A percentile compares a stretch with the other conserved stretches of the same genome.
Evolutionary conservation across 2,888 invertebrate species (phyloP).

Genomic region (Idaea dimidiata): DNA sequence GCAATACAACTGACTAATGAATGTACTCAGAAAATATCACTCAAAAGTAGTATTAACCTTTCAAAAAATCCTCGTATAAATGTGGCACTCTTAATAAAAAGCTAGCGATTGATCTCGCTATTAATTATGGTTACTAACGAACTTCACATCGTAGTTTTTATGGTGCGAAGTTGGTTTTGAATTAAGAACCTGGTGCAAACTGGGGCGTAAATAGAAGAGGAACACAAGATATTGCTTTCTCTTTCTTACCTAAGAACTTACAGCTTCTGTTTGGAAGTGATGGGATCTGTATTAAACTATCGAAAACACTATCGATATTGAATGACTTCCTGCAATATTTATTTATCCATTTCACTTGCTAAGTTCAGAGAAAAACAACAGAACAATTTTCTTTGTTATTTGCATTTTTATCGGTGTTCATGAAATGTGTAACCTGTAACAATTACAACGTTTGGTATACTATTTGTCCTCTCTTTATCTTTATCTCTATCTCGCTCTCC

Average conservation of each 20-base stretch:
- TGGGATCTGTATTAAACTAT: background rate
- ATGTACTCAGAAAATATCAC: slow-evolving; percentile 21
- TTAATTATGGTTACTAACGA: background rate
- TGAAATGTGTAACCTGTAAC: no score
- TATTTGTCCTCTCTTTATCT: no score
- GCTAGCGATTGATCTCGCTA: background rate
- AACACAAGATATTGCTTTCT: background rate
- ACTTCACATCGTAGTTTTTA: background rate
- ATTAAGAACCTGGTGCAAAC: background rate
- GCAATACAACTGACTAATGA: slow-evolving; percentile 26
- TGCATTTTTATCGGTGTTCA: no score
- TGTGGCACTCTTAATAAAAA: background rate
- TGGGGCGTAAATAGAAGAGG: background rate
- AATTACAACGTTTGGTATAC: no score
- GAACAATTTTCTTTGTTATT: no score
- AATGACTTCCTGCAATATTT: background rate
- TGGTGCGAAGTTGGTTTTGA: background rate
- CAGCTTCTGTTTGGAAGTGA: background rate
- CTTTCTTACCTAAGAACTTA: background rate
- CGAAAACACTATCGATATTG: background rate
- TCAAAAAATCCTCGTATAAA: slow-evolving; percentile 10
- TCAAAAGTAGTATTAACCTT: slow-evolving; percentile 7
- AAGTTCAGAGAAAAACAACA: no score
- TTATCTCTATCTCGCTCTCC: no score
- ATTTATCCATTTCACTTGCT: no score